Percentiles rank a stretch among this genome's conserved stretches.
These are phyloP conservation scores for Enteromius mattozi DNA, from an alignment of 2,797 vertebrate genomes.

Conservation along the genomic window DNA sequence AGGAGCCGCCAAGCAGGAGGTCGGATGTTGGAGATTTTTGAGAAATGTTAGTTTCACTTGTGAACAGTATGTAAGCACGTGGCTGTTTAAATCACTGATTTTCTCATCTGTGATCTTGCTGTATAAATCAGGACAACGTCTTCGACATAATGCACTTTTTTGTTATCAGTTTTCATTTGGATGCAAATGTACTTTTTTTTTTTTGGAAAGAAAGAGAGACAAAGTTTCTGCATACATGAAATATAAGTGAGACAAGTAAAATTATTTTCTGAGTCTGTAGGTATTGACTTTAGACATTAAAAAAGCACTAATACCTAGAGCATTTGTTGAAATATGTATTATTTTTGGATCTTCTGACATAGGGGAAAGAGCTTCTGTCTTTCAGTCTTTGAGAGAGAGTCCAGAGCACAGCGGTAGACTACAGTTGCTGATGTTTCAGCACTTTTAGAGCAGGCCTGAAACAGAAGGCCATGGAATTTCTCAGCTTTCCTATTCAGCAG, in stretches of 20 bases:
- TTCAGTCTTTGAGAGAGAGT: conserved; percentile 64
- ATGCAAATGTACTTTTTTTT: neutral
- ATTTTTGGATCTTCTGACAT: conserved; percentile 12
- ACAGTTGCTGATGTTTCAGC: conserved; percentile 76
- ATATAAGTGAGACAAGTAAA: neutral
- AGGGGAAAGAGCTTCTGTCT: conserved; percentile 25
- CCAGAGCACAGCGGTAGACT: conserved; percentile 54
- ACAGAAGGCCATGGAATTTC: conserved; percentile 80
- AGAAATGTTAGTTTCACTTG: conserved; percentile 23
- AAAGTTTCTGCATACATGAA: neutral
- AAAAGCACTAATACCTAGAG: neutral
- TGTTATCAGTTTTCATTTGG: conserved; percentile 24
- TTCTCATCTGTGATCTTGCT: neutral
- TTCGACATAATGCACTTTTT: conserved; percentile 18
- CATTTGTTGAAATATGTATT: neutral
- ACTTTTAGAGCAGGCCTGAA: conserved; percentile 75
- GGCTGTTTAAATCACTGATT: neutral
- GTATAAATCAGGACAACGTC: neutral
- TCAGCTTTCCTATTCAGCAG: conserved; percentile 82
- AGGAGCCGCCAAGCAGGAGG: conserved; percentile 56
- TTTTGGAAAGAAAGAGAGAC: neutral
- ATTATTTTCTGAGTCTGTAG: neutral
- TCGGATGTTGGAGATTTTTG: conserved; percentile 46
- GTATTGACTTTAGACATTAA: neutral
- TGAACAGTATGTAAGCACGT: conserved; percentile 24